phyloP scores from a whole-genome alignment of 2,797 vertebrate genomes.

The Hylomyscus alleni region DNA sequence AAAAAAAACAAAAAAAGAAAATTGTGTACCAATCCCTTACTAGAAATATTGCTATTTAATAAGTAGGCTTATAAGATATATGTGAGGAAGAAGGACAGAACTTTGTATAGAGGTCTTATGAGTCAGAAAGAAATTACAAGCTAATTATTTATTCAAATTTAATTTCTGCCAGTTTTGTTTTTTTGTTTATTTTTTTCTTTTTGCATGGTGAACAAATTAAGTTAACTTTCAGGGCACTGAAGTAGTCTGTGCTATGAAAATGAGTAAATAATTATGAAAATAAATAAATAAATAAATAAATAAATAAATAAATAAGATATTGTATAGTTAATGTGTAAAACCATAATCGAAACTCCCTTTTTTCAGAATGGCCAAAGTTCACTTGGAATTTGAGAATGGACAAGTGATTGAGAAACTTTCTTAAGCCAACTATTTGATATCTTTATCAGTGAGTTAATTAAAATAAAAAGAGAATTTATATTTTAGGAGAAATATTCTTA shows the following conservation, averaged over 20 bases:
- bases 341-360: not conserved
- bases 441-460: not conserved
- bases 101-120: not conserved
- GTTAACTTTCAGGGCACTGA: not conserved
- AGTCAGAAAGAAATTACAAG: not conserved
- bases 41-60: conserved; percentile 13
- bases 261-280: not conserved
- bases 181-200: not conserved
- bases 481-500: not conserved
- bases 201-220: not conserved
- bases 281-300: not conserved
- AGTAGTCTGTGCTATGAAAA: not conserved
- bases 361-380: not conserved
- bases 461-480: not conserved
- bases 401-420: not conserved
- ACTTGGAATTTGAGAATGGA: not conserved
- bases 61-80: not conserved
- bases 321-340: not conserved
- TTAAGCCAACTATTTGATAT: not conserved
- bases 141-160: not conserved
- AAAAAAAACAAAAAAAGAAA: too few species aligned
- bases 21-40: not conserved
- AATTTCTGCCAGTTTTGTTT: not conserved
- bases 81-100: not conserved
- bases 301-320: not conserved